Evolutionary conservation across 2,113 vertebrate species (phyloP).

Genomic region (Anolis sagrei): DNA sequence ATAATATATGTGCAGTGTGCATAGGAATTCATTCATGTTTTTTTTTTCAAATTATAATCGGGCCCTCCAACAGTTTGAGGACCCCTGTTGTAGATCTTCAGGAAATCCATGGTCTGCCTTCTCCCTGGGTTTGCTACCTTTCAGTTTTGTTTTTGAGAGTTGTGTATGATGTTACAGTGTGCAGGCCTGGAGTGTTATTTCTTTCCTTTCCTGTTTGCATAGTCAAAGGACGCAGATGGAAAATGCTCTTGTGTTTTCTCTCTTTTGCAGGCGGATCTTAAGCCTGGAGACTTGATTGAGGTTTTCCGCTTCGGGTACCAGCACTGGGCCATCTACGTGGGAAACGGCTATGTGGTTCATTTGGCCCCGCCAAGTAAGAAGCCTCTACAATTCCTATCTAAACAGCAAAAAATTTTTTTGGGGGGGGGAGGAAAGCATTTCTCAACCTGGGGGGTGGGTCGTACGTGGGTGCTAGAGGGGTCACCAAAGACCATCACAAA

Average conservation of each 20-base stretch:
- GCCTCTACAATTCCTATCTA: no score
- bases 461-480: no score
- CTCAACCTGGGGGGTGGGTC: no score
- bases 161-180: background rate
- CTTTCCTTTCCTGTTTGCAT: no score
- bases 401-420: no score
- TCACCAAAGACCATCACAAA: no score
- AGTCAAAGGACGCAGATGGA: background rate
- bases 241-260: background rate
- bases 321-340: constrained; percentile 89
- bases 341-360: constrained; percentile 83
- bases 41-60: no score
- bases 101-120: background rate
- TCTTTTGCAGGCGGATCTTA: constrained; percentile 64
- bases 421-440: no score
- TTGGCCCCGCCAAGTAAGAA: constrained; percentile 68
- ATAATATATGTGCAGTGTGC: no score
- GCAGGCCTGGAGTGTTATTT: background rate
- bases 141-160: background rate
- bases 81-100: background rate
- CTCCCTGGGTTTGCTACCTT: no score
- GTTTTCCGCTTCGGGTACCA: constrained; percentile 81
- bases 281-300: constrained; percentile 86
- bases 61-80: no score
- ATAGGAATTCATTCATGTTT: no score